These are phyloP conservation scores for Philaethria dido DNA, from an alignment of 2,888 invertebrate genomes.

Conservation along the genomic window DNA sequence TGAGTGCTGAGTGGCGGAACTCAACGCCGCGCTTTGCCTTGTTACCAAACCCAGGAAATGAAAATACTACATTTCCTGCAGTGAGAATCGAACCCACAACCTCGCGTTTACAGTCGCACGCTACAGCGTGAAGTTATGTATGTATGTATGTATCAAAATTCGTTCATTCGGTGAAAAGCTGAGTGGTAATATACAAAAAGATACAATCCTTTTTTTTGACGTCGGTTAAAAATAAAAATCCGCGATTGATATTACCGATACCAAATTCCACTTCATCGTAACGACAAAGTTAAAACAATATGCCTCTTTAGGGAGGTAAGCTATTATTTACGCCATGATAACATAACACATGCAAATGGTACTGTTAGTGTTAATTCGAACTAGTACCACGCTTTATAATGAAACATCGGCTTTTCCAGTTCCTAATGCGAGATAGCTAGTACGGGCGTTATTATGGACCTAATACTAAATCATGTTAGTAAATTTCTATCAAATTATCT, in stretches of 20 bases:
- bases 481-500: conserved; percentile 31
- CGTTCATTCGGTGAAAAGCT: no score
- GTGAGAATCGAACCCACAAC: no score
- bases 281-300: conserved; percentile 21
- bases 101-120: no score
- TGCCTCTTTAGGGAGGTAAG: conserved; percentile 17
- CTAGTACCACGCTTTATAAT: conserved; percentile 24
- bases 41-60: no score
- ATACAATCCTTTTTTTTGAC: no score
- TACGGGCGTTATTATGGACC: conserved; percentile 24
- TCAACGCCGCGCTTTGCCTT: no score
- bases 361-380: conserved; percentile 25
- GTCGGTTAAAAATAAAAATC: no score
- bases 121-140: no score
- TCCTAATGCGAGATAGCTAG: conserved; percentile 27
- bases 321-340: conserved; percentile 26
- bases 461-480: conserved; percentile 31
- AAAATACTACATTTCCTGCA: no score
- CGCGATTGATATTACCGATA: conserved; percentile 2
- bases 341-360: conserved; percentile 27
- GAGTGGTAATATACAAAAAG: no score
- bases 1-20: no score
- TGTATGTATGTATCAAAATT: no score
- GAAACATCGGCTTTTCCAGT: conserved; percentile 32
- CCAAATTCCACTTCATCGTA: background rate